Conservation (phyloP, 2,797 vertebrate genomes). For the Phrynocephalus forsythii region DNA sequence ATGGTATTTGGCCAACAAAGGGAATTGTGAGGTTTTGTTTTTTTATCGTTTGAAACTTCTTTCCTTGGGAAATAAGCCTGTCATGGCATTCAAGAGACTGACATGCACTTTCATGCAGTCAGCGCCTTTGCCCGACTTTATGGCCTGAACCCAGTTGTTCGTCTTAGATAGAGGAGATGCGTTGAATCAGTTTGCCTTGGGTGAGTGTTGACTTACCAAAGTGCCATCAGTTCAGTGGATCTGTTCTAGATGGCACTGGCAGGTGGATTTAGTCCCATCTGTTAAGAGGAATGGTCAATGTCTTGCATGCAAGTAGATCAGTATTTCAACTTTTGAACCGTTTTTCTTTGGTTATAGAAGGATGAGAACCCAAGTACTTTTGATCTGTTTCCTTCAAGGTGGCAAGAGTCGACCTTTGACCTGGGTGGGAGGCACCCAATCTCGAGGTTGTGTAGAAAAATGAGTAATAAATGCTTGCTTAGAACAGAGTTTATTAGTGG, state of each 20-base stretch:
- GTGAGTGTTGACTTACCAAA: too few species aligned
- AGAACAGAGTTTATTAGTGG: constrained; percentile 26
- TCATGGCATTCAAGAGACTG: constrained; percentile 49
- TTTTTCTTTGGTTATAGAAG: not conserved
- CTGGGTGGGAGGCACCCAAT: constrained; percentile 16
- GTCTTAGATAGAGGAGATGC: too few species aligned
- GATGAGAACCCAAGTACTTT: too few species aligned
- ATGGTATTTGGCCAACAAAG: not conserved
- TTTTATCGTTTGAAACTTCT: constrained; percentile 4
- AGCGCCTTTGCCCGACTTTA: not conserved
- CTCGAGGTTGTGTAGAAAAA: not conserved
- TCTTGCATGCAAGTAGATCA: constrained; percentile 37
- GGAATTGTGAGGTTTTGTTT: constrained; percentile 28
- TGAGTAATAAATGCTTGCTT: constrained; percentile 31
- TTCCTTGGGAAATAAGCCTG: constrained; percentile 1
- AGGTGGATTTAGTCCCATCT: not conserved
- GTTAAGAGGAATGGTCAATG: not conserved
- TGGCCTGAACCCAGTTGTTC: too few species aligned
- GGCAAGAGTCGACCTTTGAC: not conserved
- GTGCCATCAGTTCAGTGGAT: too few species aligned
- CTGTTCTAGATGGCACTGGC: too few species aligned
- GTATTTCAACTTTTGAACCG: not conserved
- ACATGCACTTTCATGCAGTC: not conserved
- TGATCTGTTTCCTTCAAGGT: not conserved
- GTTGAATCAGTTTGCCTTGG: too few species aligned